Base-by-base conservation (phyloP, 2,113 vertebrate species). In the Salvator merianae region DNA sequence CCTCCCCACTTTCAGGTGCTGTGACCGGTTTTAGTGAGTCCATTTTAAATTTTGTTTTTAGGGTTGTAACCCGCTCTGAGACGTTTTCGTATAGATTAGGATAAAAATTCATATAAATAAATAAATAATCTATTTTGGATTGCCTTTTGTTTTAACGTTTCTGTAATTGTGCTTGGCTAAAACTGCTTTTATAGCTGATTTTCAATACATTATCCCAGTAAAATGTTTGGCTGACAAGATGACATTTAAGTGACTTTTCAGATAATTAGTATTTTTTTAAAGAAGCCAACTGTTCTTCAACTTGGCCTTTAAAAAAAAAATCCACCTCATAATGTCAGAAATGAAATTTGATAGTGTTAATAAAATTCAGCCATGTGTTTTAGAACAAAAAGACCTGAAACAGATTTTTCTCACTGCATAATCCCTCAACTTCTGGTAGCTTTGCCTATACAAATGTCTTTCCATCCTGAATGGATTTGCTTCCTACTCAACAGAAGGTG, bases 191-290 rank as follows among this genome's bases (percentile, higher is more conserved):
- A 6, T 70, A 79, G 55, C 82, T 75, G 82, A 34, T 77, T 71
- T 89, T 85, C 65, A 14, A 30, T 34, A 38, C 78, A n/a, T 32
- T 8, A 7, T 8, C 1, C 36, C n/a, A 43, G n/a, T 65, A 79
- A 36, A 43, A 40, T 8, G 1, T 32, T 36, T 84, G 65, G 69
- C 73, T 82, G 87, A 86, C 74, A 74, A 18, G 82, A 76, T 93
- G 87, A 87, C 72, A 84, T 92, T 92, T 93, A 86, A 90, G 77
- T 88, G 84, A 77, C 81, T 71, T 92, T 89, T 88, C 85, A 74
- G 70, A n/a, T 92, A 89, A 91, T 92, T 90, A 92, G 82, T 55
- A 74, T 82, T 59, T 59, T 59, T 59, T 79, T 74, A 69, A 90
- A 91, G 89, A 89, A 88, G 62, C 30, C 84, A 84, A 82, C 82